Conservation (phyloP, 23 tunicate genomes). For the Trididemnum clinides region DNA sequence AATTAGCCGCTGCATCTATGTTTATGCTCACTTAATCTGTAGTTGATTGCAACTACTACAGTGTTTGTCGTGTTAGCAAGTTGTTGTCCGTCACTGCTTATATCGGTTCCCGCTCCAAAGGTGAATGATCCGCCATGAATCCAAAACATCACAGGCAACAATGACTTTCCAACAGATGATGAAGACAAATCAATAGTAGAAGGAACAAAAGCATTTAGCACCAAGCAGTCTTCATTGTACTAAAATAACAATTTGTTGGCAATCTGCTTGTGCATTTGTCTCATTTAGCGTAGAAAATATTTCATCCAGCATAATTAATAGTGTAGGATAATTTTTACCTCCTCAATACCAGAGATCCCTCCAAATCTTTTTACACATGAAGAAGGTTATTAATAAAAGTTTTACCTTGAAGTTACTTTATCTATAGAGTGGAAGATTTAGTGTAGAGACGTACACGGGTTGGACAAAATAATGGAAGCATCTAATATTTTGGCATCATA, state of each 20-base stretch:
- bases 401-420: no score
- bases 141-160: constrained; percentile 44
- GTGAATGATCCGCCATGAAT: constrained; percentile 40
- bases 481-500: no score
- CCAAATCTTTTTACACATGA: no score
- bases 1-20: background rate
- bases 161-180: background rate
- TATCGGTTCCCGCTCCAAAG: constrained; percentile 13
- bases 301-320: no score
- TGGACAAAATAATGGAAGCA: no score
- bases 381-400: no score
- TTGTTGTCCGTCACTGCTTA: background rate
- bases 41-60: constrained; percentile 15
- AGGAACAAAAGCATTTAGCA: constrained; percentile 22
- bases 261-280: no score
- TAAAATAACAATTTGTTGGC: background rate
- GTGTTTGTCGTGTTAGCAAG: constrained; percentile 4
- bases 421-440: no score
- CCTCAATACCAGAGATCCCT: no score
- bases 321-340: no score
- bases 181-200: background rate
- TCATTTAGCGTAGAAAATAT: no score
- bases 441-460: no score
- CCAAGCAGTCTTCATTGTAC: constrained; percentile 30
- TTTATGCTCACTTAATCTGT: constrained; percentile 2